Evolutionary conservation across 2,797 vertebrate species (phyloP), one percentile per base, ranked within the genome.

Genomic region (Emys orbicularis): DNA sequence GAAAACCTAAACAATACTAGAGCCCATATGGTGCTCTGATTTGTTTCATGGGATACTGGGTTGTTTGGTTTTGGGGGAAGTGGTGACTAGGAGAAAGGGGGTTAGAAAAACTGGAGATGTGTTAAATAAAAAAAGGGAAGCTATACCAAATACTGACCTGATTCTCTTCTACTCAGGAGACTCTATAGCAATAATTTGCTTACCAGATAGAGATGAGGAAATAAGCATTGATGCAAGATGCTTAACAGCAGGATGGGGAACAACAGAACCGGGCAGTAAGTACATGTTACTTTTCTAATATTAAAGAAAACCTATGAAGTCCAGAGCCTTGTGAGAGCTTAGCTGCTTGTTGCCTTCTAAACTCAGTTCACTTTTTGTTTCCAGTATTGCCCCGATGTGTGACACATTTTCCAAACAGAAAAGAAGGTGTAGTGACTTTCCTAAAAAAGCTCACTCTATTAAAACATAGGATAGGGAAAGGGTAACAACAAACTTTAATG

Each of bases 1-100:
- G 52, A 49, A 68, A 82, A 41, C 18, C 1, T 6, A 92, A 83
- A 16, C 68, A 86, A 91, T 95, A 95, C 92, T 95, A 92, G 95
- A 96, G 52, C 79, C 82, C 76, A 50, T 37, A 21, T 72, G 65
- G 37, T 41, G 11, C 6, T 54, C 83, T 95, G 89, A 72, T 90
- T 86, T 92, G 27, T 29, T 81, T 85, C 89, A 81, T 76, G 57
- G 77, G 49, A 31, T 82, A 91, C 16, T 13, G 81, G 57, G 79
- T 49, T 80, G 37, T 92, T 82, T 90, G 54, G 68, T 34, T 72
- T 15, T 59, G 52, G 87, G 80, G 2, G 15, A 91, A 86, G 18
- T 44, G 74, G 52, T 41, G 68, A 90, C 65, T 68, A 56, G 25
- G n/a, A 37, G 18, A 72, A 41, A 41, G 19, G 50, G 81, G 89